Percentiles rank a stretch among this genome's conserved stretches.
Evolutionary conservation across 1,140 invertebrate species (phyloP).

Genomic region (Drosophila teissieri): DNA sequence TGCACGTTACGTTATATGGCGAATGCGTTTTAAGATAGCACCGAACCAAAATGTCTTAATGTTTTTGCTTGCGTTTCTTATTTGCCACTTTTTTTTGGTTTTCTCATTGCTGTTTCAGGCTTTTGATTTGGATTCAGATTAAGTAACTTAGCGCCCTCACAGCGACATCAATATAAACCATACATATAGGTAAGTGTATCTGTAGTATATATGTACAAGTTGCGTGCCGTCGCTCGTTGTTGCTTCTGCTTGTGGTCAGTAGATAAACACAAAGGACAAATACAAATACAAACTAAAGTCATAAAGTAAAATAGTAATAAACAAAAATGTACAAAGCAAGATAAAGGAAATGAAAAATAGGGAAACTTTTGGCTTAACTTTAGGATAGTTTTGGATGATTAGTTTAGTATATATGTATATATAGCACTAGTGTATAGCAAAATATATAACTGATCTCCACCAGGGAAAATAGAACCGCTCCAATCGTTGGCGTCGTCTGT

Average conservation of each 20-base stretch:
- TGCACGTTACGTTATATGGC: constrained; percentile 36
- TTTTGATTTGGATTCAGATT: constrained; percentile 59
- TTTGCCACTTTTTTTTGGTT: constrained; percentile 17
- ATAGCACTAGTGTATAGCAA: constrained; percentile 15
- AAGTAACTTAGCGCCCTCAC: constrained; percentile 65
- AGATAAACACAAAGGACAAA: constrained; percentile 1
- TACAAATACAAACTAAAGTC: constrained; percentile 15
- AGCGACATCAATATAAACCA: constrained; percentile 39
- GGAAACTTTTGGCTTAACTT: constrained; percentile 16
- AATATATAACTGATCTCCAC: constrained; percentile 35
- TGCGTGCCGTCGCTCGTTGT: constrained; percentile 8
- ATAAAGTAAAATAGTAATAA: constrained; percentile 24
- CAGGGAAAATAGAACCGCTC: constrained; percentile 37
- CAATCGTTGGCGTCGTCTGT: constrained; percentile 16
- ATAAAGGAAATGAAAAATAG: background rate
- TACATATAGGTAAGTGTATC: constrained; percentile 30
- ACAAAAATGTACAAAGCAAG: constrained; percentile 18
- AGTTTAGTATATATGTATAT: constrained; percentile 7
- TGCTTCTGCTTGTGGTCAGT: background rate
- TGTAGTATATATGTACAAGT: constrained; percentile 38
- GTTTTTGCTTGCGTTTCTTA: background rate
- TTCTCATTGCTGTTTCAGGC: constrained; percentile 22
- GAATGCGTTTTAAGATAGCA: constrained; percentile 11
- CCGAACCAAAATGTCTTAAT: constrained; percentile 23
- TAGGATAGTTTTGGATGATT: background rate